Evolutionary conservation across 2,888 invertebrate species (phyloP), one percentile per base, ranked within the genome.

Genomic region (Nemotelus pantherinus): DNA sequence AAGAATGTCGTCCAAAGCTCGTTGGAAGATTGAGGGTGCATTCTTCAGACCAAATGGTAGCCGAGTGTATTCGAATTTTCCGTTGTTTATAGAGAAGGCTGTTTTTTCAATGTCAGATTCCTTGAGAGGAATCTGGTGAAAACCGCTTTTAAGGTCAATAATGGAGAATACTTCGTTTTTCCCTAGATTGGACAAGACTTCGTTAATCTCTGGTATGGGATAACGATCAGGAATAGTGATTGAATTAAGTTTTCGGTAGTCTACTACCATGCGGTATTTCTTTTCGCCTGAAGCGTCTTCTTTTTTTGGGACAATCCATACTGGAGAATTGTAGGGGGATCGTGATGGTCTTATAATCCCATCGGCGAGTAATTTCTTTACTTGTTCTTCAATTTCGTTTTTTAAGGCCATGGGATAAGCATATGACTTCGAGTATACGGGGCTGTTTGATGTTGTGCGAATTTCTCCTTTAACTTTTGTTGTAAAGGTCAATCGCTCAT

Each of bases 201-300:
- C 25, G 25, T 25, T 25, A 25, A 25, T 25, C 25, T 25, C 25
- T 25, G 25, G 25, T 25, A 25, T 25, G 25, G 25, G 25, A 25
- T 25, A 25, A 25, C 25, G 25, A 25, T 25, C 25, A 25, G 25
- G 0, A 25, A 25, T 25, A 25, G 0, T 25, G 25, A 25, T 25
- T 25, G 25, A 25, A 25, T 25, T 25, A 1, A 25, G 25, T 25
- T 57, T 5, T 5, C 57, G 57, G 57, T 57, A 57, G 10, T 57
- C 57, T 57, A 64, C 10, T 39, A 64, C 64, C 86, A 50, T 86
- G n/a, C 68, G 68, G 53, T 70, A 70, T 48, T 70, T 70, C 48
- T 70, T 70, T 70, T 70, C 50, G n/a, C 53, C 68, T 45, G 68
- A 50, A 39, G 41, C 68, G 6, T 71, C 71, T 43, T 43, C 39